Percentiles rank a stretch among this genome's conserved stretches.
These are phyloP conservation scores for Lepidurus couesii DNA, from an alignment of 1,140 invertebrate species.

Conservation along the genomic window DNA sequence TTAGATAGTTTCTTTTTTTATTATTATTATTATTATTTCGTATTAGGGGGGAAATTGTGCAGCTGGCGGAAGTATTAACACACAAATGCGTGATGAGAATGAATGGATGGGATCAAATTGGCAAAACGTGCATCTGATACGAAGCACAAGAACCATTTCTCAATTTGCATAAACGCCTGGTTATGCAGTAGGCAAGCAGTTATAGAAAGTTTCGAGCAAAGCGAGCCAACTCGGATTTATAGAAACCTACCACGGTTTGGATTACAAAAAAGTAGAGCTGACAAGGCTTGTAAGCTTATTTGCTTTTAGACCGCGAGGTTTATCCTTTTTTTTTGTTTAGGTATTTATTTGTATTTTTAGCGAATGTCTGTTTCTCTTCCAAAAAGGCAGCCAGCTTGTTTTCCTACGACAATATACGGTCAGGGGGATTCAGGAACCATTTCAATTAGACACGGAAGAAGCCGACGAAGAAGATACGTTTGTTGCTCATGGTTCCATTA, in stretches of 20 bases:
- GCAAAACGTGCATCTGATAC: not conserved
- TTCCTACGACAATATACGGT: too few species aligned
- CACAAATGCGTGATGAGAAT: not conserved
- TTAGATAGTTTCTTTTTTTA: not conserved
- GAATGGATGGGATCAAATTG: not conserved
- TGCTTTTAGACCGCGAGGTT: too few species aligned
- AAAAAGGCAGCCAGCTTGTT: too few species aligned
- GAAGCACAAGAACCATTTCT: not conserved
- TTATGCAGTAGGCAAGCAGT: constrained; percentile 32
- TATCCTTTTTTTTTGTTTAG: too few species aligned
- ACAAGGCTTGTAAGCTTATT: too few species aligned
- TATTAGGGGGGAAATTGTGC: constrained; percentile 13
- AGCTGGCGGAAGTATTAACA: not conserved
- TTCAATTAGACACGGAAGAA: too few species aligned
- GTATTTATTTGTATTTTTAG: too few species aligned
- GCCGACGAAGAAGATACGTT: too few species aligned
- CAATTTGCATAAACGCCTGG: constrained; percentile 23
- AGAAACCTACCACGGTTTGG: not conserved
- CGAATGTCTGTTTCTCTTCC: too few species aligned
- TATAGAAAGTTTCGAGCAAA: constrained; percentile 29
- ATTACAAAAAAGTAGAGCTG: too few species aligned
- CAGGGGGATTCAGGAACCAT: too few species aligned
- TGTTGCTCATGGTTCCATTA: too few species aligned
- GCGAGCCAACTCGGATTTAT: not conserved
- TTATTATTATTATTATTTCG: constrained; percentile 23